These are phyloP conservation scores for Trochalopteron elliotii DNA, from an alignment of 2,113 vertebrate species.

Conservation along the genomic window DNA sequence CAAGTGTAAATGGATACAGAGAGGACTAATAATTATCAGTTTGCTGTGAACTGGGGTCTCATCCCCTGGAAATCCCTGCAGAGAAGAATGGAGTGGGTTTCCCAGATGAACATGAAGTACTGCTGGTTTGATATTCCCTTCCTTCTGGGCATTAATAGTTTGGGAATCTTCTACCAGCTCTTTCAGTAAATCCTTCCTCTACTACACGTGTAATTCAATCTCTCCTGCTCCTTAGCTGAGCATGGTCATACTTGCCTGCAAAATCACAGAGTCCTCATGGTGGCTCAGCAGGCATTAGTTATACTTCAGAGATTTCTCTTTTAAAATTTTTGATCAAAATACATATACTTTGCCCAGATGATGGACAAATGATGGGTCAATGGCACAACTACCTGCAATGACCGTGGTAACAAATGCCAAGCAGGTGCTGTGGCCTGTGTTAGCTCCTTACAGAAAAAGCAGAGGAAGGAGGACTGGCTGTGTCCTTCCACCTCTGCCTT, in stretches of 20 bases:
- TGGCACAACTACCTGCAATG: background rate
- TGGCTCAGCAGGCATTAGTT: background rate
- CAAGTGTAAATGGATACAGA: slow-evolving; percentile 6
- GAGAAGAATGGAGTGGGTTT: background rate
- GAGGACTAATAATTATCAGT: background rate
- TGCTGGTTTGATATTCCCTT: background rate
- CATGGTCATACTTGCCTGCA: background rate
- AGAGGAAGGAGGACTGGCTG: background rate
- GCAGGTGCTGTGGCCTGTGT: background rate
- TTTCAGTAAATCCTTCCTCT: background rate
- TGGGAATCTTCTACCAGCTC: background rate
- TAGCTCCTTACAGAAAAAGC: background rate
- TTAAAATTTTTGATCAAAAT: background rate
- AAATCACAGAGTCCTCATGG: background rate
- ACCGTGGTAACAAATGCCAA: background rate
- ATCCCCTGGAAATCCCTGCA: background rate
- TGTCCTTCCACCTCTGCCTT: slow-evolving; percentile 19
- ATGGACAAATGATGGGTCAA: background rate
- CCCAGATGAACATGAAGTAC: background rate
- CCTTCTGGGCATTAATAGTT: background rate
- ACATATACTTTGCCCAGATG: background rate
- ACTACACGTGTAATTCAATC: background rate
- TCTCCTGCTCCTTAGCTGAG: background rate
- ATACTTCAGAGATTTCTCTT: background rate
- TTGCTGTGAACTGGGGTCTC: background rate